Base-by-base conservation (phyloP, 2,113 vertebrate genomes). In the Ptyas mucosa region DNA sequence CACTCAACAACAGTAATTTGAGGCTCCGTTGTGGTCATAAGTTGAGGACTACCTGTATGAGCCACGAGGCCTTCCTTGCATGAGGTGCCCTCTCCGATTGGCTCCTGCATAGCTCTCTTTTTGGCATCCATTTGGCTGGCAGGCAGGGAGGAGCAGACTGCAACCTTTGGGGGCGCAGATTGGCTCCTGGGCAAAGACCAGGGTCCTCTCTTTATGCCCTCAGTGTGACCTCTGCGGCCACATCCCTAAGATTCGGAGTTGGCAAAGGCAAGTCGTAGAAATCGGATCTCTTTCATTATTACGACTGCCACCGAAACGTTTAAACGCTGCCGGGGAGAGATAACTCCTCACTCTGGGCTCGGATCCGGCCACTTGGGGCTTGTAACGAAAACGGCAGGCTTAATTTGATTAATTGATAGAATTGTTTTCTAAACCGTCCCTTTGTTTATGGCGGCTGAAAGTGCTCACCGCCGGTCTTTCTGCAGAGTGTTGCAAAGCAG, bases 381-480 rank as follows among this genome's bases (percentile, higher is more conserved):
- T 97, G 97, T 98, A 97, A 98, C 96, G 96, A 96, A 97, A 96
- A 97, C 96, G 95, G 96, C 95, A 95, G 95, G 96, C 97, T 97
- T 97, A 97, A 97, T 97, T 98, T 97, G 97, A 98, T 98, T 97
- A 97, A 97, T 97, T 97, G 97, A 98, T 98, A 98, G 97, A 97
- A 98, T 98, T 97, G 95, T 97, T 97, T 97, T 97, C 97, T 96
- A 95, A 96, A 96, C 97, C 96, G 95, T 96, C 93, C 97, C 96
- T 97, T 98, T 97, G 97, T 97, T 97, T 97, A 96, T 96, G 96
- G 94, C 97, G 89, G 96, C 96, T 98, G 97, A 96, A 97, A 97
- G 96, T 89, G 95, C 95, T 97, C 87, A 90, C 96, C 46, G 93
- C 95, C 95, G 75, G 95, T 95, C 96, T 96, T 96, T 96, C 96